A percentile compares a stretch with the other conserved stretches of the same genome.
Evolutionary conservation across 2,113 vertebrate species (phyloP).

Genomic region (Odocoileus virginianus): DNA sequence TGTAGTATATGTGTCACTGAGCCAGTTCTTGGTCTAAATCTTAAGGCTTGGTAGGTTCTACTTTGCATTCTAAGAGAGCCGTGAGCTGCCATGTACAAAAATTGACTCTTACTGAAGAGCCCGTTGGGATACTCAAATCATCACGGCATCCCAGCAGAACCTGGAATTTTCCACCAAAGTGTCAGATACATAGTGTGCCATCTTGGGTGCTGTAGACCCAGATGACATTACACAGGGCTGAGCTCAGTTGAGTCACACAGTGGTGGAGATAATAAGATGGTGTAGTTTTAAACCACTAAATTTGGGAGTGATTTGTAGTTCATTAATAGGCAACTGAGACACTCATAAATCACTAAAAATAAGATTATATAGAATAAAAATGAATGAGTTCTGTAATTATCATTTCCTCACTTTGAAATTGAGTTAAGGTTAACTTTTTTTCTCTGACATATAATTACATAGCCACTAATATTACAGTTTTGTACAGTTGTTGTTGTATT

Average conservation of each 20-base stretch:
- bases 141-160: not conserved
- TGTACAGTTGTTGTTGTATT: not conserved
- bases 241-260: not conserved
- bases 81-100: not conserved
- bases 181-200: not conserved
- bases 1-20: not conserved
- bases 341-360: not conserved
- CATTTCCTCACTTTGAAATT: constrained; percentile 7
- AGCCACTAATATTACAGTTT: not conserved
- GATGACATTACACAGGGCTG: not conserved
- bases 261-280: not conserved
- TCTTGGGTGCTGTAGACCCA: not conserved
- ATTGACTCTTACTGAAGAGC: not conserved
- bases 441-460: not conserved
- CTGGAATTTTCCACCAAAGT: not conserved
- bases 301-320: not conserved
- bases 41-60: not conserved
- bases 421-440: not conserved
- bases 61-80: not conserved
- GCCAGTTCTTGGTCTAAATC: not conserved
- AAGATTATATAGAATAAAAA: not conserved
- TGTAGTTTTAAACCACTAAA: not conserved
- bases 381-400: not conserved
- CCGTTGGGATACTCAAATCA: not conserved
- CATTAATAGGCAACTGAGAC: not conserved